phyloP scores from a whole-genome alignment of 2,797 vertebrate species.

The Enteromius radiatus region DNA sequence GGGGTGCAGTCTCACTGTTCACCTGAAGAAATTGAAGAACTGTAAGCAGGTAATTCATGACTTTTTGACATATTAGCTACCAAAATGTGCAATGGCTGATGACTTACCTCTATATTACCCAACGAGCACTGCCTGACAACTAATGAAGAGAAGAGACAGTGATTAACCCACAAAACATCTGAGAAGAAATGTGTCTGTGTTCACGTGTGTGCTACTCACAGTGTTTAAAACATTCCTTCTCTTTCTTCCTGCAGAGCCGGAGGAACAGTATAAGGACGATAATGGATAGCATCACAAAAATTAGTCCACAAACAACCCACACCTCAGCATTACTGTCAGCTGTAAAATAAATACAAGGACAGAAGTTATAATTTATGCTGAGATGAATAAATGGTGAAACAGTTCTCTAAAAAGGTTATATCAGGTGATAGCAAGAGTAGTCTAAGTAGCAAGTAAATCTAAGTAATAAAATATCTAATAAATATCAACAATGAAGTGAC shows the following conservation, averaged over 20 bases:
- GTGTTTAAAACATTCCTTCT: slow-evolving; percentile 56
- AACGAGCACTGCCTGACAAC: slow-evolving; percentile 56
- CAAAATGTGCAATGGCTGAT: not conserved
- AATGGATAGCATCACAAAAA: not conserved
- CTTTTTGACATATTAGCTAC: not conserved
- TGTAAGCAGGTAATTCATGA: not conserved
- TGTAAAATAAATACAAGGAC: slow-evolving; percentile 9
- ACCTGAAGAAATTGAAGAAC: slow-evolving; percentile 33
- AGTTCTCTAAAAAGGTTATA: not conserved
- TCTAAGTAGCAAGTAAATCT: not conserved
- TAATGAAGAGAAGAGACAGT: slow-evolving; percentile 29
- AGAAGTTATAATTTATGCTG: not conserved
- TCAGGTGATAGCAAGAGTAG: not conserved
- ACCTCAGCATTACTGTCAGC: not conserved
- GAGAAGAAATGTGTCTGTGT: not conserved
- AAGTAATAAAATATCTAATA: not conserved
- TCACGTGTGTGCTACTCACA: slow-evolving; percentile 32
- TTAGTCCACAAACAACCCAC: slow-evolving; percentile 7
- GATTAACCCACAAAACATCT: not conserved
- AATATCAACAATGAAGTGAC: not conserved
- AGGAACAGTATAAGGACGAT: not conserved
- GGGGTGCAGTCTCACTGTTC: slow-evolving; percentile 25
- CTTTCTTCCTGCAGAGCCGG: slow-evolving; percentile 45
- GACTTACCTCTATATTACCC: slow-evolving; percentile 53
- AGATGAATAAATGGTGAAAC: not conserved